Percentiles rank a stretch among this genome's conserved stretches.
phyloP scores from a whole-genome alignment of 2,888 invertebrate species.

The Argynnis bischoffii region DNA sequence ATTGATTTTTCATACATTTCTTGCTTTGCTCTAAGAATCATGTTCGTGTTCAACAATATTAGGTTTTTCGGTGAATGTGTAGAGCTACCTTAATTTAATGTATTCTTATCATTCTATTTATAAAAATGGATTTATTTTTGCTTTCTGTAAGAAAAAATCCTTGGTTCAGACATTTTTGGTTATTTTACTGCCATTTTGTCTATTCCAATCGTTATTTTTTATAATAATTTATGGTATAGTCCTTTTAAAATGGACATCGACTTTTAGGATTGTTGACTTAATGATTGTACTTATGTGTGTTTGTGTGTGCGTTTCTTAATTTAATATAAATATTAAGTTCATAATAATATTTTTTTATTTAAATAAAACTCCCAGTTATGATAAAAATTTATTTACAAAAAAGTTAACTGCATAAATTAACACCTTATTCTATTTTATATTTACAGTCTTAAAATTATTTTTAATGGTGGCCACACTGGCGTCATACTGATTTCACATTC shows the following conservation, averaged over 20 bases:
- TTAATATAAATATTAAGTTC: conserved; percentile 24
- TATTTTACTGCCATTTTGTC: too few relatives aligned
- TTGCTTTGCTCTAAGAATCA: too few relatives aligned
- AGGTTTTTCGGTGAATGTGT: too few relatives aligned
- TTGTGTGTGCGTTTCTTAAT: conserved; percentile 42
- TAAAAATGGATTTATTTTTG: too few relatives aligned
- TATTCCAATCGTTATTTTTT: too few relatives aligned
- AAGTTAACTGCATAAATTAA: conserved; percentile 73
- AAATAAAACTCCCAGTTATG: conserved; percentile 33
- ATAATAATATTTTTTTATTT: conserved; percentile 23
- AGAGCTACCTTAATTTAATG: too few relatives aligned
- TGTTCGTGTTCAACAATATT: too few relatives aligned
- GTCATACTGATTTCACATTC: conserved; percentile 30
- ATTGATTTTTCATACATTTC: too few relatives aligned
- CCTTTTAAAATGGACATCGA: background rate
- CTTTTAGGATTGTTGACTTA: background rate
- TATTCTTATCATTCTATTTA: too few relatives aligned
- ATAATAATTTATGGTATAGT: too few relatives aligned
- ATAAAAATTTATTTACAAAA: conserved; percentile 75
- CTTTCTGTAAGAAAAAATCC: too few relatives aligned
- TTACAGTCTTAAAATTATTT: conserved; percentile 72
- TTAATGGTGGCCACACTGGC: conserved; percentile 36
- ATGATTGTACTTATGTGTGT: conserved; percentile 35
- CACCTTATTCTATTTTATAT: conserved; percentile 69
- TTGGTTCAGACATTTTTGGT: too few relatives aligned